Evolutionary conservation across 2,888 invertebrate species (phyloP).

Genomic region (Tiphia femorata): DNA sequence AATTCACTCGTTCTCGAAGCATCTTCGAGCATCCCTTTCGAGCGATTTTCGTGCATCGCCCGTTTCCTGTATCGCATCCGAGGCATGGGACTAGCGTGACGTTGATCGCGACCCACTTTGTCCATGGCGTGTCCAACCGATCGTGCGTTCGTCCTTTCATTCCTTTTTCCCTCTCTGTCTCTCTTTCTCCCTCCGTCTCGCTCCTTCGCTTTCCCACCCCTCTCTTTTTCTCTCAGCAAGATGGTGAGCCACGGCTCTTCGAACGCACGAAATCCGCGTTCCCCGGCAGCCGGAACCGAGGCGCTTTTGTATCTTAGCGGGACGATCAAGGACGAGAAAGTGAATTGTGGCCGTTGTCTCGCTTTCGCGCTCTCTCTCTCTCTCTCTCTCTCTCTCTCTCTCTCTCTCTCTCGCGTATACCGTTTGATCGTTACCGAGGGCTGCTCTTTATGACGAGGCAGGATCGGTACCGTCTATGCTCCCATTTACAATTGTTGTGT

Average conservation of each 20-base stretch:
- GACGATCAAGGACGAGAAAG: constrained; percentile 56
- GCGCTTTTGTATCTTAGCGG: constrained; percentile 47
- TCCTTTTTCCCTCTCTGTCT: no score
- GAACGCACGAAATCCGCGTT: constrained; percentile 43
- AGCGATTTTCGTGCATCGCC: constrained; percentile 1
- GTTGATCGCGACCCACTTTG: constrained; percentile 38
- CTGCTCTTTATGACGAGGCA: no score
- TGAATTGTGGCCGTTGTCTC: constrained; percentile 45
- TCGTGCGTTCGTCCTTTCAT: constrained; percentile 9
- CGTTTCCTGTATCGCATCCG: background rate
- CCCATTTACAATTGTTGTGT: no score
- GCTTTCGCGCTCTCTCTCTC: constrained; percentile 1
- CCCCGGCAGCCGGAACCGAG: constrained; percentile 52
- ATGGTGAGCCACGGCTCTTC: constrained; percentile 14
- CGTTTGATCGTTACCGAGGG: constrained; percentile 30
- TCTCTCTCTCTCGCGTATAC: constrained; percentile 10
- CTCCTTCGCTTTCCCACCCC: background rate
- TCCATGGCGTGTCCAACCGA: constrained; percentile 9
- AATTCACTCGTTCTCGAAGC: no score
- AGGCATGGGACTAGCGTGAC: no score
- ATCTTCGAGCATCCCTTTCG: no score
- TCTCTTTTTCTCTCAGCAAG: background rate
- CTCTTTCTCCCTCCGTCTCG: no score
- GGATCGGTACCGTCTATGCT: no score
- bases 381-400: no score